These are phyloP conservation scores for Lithophane leautieri DNA, from an alignment of 2,888 invertebrate genomes.

Conservation along the genomic window DNA sequence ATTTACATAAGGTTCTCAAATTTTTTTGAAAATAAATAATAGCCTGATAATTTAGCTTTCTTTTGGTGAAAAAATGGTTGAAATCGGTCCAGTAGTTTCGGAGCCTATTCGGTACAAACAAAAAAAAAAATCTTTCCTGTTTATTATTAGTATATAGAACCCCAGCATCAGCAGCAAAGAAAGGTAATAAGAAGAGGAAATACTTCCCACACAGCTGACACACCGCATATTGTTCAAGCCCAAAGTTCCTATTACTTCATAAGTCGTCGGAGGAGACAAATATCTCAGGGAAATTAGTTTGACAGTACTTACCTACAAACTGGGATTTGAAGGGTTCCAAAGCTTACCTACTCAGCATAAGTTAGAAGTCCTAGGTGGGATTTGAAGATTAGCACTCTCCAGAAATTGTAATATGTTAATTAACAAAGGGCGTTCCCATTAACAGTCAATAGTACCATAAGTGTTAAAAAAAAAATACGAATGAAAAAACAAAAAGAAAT, in stretches of 20 bases:
- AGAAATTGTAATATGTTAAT: conserved; percentile 6
- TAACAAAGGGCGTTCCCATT: too few relatives aligned
- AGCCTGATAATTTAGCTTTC: too few relatives aligned
- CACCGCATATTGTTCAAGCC: conserved; percentile 32
- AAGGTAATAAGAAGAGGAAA: conserved; percentile 19
- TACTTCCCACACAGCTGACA: conserved; percentile 36
- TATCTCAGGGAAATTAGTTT: conserved; percentile 51
- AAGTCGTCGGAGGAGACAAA: conserved; percentile 26
- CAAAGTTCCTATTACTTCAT: conserved; percentile 44
- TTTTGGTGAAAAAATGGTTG: too few relatives aligned
- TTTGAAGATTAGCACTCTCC: conserved; percentile 46
- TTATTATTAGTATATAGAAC: too few relatives aligned
- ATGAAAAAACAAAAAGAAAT: too few relatives aligned
- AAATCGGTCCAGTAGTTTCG: too few relatives aligned
- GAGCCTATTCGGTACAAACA: too few relatives aligned
- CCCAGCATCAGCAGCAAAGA: neutral
- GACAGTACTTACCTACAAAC: conserved; percentile 52
- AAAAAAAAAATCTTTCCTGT: too few relatives aligned
- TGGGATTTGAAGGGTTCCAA: conserved; percentile 39
- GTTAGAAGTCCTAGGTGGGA: conserved; percentile 33
- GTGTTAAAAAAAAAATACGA: too few relatives aligned
- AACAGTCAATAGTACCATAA: too few relatives aligned
- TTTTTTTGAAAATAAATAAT: too few relatives aligned
- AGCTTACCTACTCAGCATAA: conserved; percentile 28
- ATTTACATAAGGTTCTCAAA: too few relatives aligned